Conservation (phyloP, 2,888 invertebrate genomes). For the Listrodromus nycthemerus region DNA sequence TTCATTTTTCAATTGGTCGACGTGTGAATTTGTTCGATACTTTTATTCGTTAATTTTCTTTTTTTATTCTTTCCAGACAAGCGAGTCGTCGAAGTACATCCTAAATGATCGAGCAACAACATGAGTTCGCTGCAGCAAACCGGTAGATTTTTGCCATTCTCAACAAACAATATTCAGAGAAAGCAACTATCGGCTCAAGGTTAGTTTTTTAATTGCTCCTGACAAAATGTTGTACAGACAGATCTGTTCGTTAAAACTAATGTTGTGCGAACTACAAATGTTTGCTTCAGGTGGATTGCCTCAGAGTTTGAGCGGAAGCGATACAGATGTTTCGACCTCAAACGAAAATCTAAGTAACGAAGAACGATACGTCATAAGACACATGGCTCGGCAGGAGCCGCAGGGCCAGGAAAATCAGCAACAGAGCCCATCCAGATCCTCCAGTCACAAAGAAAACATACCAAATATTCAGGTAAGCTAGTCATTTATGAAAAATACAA, state of each 20-base stretch:
- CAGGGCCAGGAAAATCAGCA: conserved; percentile 95
- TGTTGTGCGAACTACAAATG: background rate
- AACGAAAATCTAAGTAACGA: conserved; percentile 95
- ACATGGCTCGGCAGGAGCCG: conserved; percentile 94
- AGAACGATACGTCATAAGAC: conserved; percentile 92
- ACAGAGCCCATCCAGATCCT: conserved; percentile 87
- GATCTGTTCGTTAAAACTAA: background rate
- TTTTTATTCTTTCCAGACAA: conserved; percentile 84
- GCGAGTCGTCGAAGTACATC: conserved; percentile 80
- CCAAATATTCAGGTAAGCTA: conserved; percentile 81
- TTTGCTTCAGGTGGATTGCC: conserved; percentile 87
- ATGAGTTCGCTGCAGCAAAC: conserved; percentile 89
- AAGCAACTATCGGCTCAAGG: conserved; percentile 86
- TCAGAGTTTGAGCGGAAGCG: conserved; percentile 93
- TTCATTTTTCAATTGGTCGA: too few relatives aligned
- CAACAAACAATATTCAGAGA: conserved; percentile 87
- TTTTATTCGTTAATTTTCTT: background rate
- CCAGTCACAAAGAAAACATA: conserved; percentile 83
- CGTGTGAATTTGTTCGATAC: background rate
- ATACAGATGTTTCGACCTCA: conserved; percentile 95
- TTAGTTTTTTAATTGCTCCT: conserved; percentile 65
- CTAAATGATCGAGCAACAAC: conserved; percentile 80
- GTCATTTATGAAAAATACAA: background rate
- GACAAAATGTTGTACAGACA: conserved; percentile 65
- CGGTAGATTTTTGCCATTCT: conserved; percentile 87